Conservation (phyloP, 2,888 invertebrate genomes). For the Dryomyza anilis region DNA sequence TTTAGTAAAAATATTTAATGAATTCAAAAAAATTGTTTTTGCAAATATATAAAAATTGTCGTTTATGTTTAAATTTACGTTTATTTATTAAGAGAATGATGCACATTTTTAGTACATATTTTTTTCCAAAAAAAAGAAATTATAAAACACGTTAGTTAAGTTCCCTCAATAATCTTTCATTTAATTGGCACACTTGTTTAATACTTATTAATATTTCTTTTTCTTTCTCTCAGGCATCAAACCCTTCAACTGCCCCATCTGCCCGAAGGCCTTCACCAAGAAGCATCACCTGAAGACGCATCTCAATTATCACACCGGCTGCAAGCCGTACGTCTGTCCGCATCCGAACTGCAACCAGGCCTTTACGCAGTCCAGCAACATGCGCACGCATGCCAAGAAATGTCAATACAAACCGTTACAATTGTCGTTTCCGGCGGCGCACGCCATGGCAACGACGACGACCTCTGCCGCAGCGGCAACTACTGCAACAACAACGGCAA, state of each 20-base stretch:
- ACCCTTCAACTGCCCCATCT: conserved; percentile 69
- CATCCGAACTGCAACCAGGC: conserved; percentile 72
- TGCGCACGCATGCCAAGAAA: conserved; percentile 84
- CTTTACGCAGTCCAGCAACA: conserved; percentile 85
- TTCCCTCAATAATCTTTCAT: too few relatives aligned
- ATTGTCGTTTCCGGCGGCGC: conserved; percentile 40
- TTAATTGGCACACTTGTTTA: neutral
- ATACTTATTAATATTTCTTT: neutral
- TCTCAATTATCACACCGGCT: conserved; percentile 82
- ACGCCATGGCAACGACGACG: conserved; percentile 29
- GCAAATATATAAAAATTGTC: too few relatives aligned
- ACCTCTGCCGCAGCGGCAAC: conserved; percentile 28
- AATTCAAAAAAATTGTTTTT: too few relatives aligned
- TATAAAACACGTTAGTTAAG: neutral
- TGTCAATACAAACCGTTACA: conserved; percentile 63
- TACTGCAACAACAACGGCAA: conserved; percentile 34
- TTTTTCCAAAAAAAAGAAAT: neutral
- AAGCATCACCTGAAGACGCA: conserved; percentile 85
- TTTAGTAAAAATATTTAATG: too few relatives aligned
- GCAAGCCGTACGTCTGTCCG: conserved; percentile 78
- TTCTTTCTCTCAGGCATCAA: conserved; percentile 68
- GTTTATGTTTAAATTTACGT: too few relatives aligned
- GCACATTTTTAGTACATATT: too few relatives aligned
- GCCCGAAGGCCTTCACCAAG: conserved; percentile 79
- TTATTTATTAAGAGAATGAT: neutral